phyloP scores from a whole-genome alignment of 2,113 vertebrate genomes.

The Tretioscincus oriximinensis region DNA sequence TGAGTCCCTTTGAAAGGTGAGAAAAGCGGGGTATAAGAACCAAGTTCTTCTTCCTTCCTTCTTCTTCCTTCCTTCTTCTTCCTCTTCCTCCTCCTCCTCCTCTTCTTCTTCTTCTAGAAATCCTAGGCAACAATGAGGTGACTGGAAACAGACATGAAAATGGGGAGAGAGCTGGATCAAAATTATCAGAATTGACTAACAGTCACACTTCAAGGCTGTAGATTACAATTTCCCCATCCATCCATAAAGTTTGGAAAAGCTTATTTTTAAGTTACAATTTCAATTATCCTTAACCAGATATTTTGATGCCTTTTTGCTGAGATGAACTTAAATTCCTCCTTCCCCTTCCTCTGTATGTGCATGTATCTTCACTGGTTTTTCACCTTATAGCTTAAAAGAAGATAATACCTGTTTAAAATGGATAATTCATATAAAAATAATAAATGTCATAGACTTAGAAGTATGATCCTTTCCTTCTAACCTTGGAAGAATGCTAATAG shows the following conservation, averaged over 20 bases:
- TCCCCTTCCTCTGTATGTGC: background rate
- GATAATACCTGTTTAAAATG: background rate
- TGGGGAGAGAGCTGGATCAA: background rate
- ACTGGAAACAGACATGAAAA: too few relatives aligned
- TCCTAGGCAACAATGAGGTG: too few relatives aligned
- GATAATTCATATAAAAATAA: background rate
- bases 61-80: too few relatives aligned
- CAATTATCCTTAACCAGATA: too few relatives aligned
- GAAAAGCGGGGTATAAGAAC: too few relatives aligned
- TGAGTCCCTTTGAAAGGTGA: too few relatives aligned
- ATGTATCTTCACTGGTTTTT: background rate
- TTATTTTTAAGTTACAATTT: too few relatives aligned
- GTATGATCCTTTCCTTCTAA: background rate
- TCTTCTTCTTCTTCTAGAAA: too few relatives aligned
- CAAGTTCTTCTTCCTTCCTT: too few relatives aligned
- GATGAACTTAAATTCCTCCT: background rate
- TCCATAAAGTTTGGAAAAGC: background rate
- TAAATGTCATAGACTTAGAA: background rate
- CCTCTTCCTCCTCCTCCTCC: too few relatives aligned
- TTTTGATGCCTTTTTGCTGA: background rate
- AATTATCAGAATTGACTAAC: background rate
- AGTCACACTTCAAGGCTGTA: too few relatives aligned
- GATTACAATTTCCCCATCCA: background rate
- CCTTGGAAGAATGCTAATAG: background rate
- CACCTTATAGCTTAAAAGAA: background rate